These are phyloP conservation scores for Tachycineta bicolor DNA, from an alignment of 2,113 vertebrate species.

Conservation along the genomic window DNA sequence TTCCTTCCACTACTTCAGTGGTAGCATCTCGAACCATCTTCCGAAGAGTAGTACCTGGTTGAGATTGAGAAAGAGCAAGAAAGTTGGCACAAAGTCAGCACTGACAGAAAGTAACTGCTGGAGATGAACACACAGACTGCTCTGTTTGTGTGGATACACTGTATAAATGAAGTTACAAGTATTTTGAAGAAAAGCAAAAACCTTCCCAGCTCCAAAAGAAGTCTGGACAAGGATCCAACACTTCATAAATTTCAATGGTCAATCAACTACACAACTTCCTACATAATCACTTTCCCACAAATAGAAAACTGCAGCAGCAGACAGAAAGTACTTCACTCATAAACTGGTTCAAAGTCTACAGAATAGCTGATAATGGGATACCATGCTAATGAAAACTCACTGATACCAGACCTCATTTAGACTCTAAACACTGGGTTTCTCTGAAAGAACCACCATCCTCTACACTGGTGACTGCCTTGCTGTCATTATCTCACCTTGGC, in stretches of 20 bases:
- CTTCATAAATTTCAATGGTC: not conserved
- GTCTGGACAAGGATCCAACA: not conserved
- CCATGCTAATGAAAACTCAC: not conserved
- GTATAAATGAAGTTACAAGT: not conserved
- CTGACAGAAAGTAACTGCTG: not conserved
- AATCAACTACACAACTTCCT: not conserved
- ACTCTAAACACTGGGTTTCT: not conserved
- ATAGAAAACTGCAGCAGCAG: not conserved
- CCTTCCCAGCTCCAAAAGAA: not conserved
- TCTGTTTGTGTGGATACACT: not conserved
- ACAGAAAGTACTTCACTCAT: not conserved
- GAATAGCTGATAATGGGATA: not conserved
- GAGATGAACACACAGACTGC: not conserved
- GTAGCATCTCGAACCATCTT: constrained; percentile 82
- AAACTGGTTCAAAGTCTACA: not conserved
- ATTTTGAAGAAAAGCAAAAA: not conserved
- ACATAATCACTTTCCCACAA: not conserved
- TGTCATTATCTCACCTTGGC: constrained; percentile 80
- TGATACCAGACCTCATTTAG: not conserved
- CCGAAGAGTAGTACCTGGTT: constrained; percentile 85
- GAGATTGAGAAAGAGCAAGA: not conserved
- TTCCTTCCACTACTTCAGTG: constrained; percentile 83
- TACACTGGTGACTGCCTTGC: not conserved
- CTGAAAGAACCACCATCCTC: not conserved
- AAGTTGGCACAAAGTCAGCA: not conserved